A percentile compares a stretch with the other conserved stretches of the same genome.
Evolutionary conservation across 2,888 invertebrate genomes (phyloP).

Genomic region (Acanthosepion esculentum): DNA sequence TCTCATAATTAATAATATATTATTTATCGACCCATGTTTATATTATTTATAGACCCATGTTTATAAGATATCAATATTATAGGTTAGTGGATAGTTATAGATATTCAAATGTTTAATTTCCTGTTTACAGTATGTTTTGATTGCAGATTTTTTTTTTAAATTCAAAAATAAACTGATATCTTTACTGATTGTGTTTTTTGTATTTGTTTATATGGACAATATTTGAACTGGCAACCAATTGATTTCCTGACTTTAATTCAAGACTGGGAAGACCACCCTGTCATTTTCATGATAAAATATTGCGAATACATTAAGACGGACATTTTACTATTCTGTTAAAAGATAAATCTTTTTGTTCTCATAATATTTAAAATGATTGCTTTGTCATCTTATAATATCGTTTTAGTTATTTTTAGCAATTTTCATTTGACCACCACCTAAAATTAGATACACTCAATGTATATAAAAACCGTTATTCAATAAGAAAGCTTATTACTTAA

Average conservation of each 20-base stretch:
- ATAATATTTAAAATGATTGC: neutral
- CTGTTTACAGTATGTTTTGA: conserved; percentile 1
- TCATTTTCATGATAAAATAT: neutral
- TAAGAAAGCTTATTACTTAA: neutral
- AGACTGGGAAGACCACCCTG: too few relatives aligned
- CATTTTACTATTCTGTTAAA: too few relatives aligned
- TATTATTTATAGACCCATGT: too few relatives aligned
- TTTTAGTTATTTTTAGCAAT: neutral
- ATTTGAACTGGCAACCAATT: conserved; percentile 11
- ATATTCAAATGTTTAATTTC: neutral
- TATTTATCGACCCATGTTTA: neutral
- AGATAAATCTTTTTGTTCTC: neutral
- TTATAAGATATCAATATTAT: neutral
- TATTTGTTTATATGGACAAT: conserved; percentile 33
- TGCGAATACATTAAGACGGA: neutral
- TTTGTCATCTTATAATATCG: too few relatives aligned
- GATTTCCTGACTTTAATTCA: neutral
- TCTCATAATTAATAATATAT: neutral
- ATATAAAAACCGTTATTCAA: neutral
- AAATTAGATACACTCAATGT: neutral
- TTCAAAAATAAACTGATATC: conserved; percentile 1
- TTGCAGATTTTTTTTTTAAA: neutral
- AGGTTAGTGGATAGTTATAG: neutral
- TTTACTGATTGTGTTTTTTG: conserved; percentile 33
- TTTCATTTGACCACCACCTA: neutral